Base-by-base conservation (phyloP, 2,888 invertebrate genomes). In the Callyntrura guangdongensis region DNA sequence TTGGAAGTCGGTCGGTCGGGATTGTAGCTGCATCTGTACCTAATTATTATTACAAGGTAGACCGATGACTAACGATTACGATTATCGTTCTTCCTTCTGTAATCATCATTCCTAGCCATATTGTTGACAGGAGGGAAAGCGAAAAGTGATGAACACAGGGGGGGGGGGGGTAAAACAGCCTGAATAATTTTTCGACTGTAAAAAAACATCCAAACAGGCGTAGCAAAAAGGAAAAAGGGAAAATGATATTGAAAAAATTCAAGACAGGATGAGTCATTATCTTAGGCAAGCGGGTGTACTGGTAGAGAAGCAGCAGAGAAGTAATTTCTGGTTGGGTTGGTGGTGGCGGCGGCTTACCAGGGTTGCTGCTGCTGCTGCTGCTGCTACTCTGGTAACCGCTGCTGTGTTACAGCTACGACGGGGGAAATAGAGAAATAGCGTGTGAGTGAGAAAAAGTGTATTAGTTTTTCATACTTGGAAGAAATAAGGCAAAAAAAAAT, bases 21-120 rank as follows among this genome's bases (percentile, higher is more conserved):
- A 27, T 5, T 36, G 36, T 5, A 47, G 47, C 12, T 49, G 53
- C 25, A 25, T 77, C 53, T 27, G 67, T 64, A 83, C 61, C 72
- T 56, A 85, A 85, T 85, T 72, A 85, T 72, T 85, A 69, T 85
- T 77, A 77, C 77, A 2, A 36, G 36, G 36, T n/a, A 36, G 36
- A 6, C 36, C 36, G 36, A 36, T 36, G 36, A 36, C 36, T 36
- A 36, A 36, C 36, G 77, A 53, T 17, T 12, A 56, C 14, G 77
- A 56, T 77, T 77, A 77, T 77, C 53, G 72, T 85, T 85, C 69
- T 53, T 72, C 69, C 53, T 72, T 36, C 45, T 53, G 56, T 84
- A 69, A 84, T 69, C 36, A 83, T 83, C 45, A 45, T 69, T 84
- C 27, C 14, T 22, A 74, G 45, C n/a, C 4, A 47, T 11, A 47